Evolutionary conservation across 1,140 invertebrate species (phyloP), one percentile per base, ranked within the genome.

Genomic region (Fopius arisanus): DNA sequence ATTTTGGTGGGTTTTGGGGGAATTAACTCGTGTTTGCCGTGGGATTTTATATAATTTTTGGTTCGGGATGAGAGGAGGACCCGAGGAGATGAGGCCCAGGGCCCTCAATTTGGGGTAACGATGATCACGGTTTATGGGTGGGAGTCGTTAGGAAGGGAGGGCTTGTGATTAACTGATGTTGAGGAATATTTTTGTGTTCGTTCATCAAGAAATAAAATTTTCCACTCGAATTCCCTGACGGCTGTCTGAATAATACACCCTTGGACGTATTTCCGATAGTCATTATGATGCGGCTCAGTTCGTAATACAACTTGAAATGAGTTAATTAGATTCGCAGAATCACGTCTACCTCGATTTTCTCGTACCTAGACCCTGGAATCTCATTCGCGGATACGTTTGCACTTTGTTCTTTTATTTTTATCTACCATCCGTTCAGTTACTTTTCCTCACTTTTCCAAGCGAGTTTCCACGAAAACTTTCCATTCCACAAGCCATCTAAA

Each of bases 281-380:
- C 33, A 26, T 48, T 14, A 12, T 40, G 14, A 21, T 26, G 21
- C 63, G 37, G 21, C 37, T 29, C n/a, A 72, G 26, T 29, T 21
- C 62, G 70, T 67, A 72, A 72, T 31, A 72, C 65, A 72, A 72
- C 69, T 74, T 67, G 7, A 40, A 70, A 74, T 74, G 66, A 74
- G 54, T 74, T 70, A 74, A 74, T 74, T 74, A 70, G 67, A 74
- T 74, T 74, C 29, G 67, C 48, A 74, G 67, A 72, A 62, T 73
- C 43, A 48, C 14, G 43, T 51, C 23, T 28, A 48, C 33, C 29
- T 41, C 48, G 29, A 59, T 62, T 62, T n/a, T 19, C 54, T 19
- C 26, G 19, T 51, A 40, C 51, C 48, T 5, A 29, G 43, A 16
- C 26, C 26, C 23, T n/a, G 41, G n/a, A 41, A 29, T 40, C 12